Percentiles rank a stretch among this genome's conserved stretches.
phyloP scores from a whole-genome alignment of 2,113 vertebrate genomes.

The rat (Rattus norvegicus) region GRCr8 NC_086038.1:39841001-39841500 shows the following conservation, averaged over 20 bases:
- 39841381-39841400: constrained; percentile 49
- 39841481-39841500: constrained; percentile 1
- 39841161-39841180: constrained; percentile 4
- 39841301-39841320: not conserved
- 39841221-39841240: not conserved
- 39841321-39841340: not conserved
- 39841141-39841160: not conserved
- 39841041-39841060: constrained; percentile 34
- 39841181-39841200: not conserved
- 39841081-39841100: constrained; percentile 1
- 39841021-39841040: constrained; percentile 6
- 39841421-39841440: not conserved
- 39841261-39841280: not conserved
- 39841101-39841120: not conserved
- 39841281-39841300: not conserved
- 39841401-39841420: constrained; percentile 1
- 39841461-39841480: not conserved
- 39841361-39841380: not conserved
- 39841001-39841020: not conserved
- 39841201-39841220: not conserved
- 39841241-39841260: not conserved
- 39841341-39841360: not conserved
- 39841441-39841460: not conserved
- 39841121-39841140: too few species aligned
- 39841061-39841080: not conserved